Conservation (phyloP, 2,113 vertebrate genomes). For the Bagarius yarrelli region DNA sequence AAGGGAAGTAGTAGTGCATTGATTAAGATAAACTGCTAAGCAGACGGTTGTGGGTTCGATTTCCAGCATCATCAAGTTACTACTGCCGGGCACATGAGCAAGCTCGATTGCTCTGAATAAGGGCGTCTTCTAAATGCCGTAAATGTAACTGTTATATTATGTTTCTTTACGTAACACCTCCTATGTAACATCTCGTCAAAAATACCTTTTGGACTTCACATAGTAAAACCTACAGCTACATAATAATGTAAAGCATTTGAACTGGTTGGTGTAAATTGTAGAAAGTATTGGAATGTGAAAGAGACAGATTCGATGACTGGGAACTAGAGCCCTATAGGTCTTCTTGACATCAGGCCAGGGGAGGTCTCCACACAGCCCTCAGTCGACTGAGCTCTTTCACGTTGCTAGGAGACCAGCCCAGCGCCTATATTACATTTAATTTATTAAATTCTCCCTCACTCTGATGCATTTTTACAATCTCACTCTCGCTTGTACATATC, state of each 20-base stretch:
- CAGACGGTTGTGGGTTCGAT: no score
- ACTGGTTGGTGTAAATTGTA: slow-evolving; percentile 1
- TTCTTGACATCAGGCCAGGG: slow-evolving; percentile 52
- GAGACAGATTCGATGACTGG: slow-evolving; percentile 25
- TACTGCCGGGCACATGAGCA: no score
- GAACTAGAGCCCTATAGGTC: slow-evolving; percentile 45
- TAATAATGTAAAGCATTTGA: not conserved
- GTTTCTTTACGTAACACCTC: not conserved
- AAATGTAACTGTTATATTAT: no score
- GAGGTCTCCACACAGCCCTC: slow-evolving; percentile 64
- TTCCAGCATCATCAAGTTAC: no score
- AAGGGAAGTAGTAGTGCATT: no score
- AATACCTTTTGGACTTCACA: not conserved
- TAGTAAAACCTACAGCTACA: not conserved
- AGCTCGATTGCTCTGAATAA: no score
- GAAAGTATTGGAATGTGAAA: slow-evolving; percentile 31
- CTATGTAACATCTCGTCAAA: not conserved
- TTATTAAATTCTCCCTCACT: slow-evolving; percentile 70
- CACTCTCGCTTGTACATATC: slow-evolving; percentile 11
- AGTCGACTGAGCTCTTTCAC: slow-evolving; percentile 63
- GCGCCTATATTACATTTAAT: slow-evolving; percentile 71
- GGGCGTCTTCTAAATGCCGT: no score
- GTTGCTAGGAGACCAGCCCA: slow-evolving; percentile 76
- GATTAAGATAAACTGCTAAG: no score
- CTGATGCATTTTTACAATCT: slow-evolving; percentile 54